Base-by-base conservation (phyloP, 2,888 invertebrate species). In the Ctenicera cuprea region DNA sequence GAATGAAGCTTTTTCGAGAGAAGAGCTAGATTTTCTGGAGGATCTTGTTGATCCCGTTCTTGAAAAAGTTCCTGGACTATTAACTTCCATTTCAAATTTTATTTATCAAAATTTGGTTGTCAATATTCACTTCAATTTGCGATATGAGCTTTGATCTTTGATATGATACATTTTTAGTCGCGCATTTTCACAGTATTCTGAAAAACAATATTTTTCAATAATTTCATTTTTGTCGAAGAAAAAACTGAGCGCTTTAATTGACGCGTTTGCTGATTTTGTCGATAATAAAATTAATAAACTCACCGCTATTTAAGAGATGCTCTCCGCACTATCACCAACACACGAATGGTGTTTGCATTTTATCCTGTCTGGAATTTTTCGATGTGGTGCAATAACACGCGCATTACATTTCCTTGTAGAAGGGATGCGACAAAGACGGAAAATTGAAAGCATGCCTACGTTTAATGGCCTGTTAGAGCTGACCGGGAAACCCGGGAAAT, bases 11-110 rank as follows among this genome's bases (percentile, higher is more conserved):
- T 86, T 85, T 18, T 85, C 84, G 11, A 73, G 76, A 11, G 77
- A 71, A 12, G 79, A 76, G 48, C 66, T 78, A 12, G 79, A 80
- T 73, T 80, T 79, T 66, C 82, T 80, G 3, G 83, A 81, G 11
- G 85, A 83, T 30, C 84, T 78, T 12, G 84, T 79, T 18, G 85
- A 84, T 59, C 83, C 82, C 59, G 83, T 83, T 43, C 85, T 80
- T 41, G 85, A 83, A 73, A 86, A 82, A 64, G 79, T 82, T 12
- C 84, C 80, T 1, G 76, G 64, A 52, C 66, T 78, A 61, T 77
- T 80, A 22, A 74, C 62, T 52, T 74, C 74, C 74, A 74, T 74
- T 38, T 20, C 48, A 3, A 14, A 20, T 18, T 48, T 22, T 52
- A 4, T 52, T 26, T 62, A 45, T 63, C 11, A 62, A 43, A 20